Percentiles rank a stretch among this genome's conserved stretches.
phyloP scores from a whole-genome alignment of 2,113 vertebrate genomes.

The Centropristis striata region DNA sequence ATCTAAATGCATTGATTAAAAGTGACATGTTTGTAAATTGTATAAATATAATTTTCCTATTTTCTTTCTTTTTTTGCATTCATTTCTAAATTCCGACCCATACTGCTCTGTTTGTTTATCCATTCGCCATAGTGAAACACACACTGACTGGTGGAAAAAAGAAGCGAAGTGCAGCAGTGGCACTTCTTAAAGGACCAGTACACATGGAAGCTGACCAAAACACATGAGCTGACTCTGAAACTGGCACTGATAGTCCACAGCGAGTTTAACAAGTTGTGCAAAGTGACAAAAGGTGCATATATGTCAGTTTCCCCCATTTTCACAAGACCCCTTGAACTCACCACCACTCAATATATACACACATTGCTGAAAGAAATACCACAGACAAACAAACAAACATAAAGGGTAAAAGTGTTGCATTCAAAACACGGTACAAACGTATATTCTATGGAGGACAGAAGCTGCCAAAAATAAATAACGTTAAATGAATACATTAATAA shows the following conservation, averaged over 20 bases:
- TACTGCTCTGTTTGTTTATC: slow-evolving; percentile 69
- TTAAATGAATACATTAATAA: too few species aligned
- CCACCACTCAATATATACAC: neutral
- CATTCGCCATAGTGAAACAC: slow-evolving; percentile 79
- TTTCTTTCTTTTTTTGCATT: too few species aligned
- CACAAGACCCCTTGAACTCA: slow-evolving; percentile 30
- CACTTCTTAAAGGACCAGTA: slow-evolving; percentile 84
- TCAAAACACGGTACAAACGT: neutral
- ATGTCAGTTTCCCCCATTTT: neutral
- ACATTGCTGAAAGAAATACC: neutral
- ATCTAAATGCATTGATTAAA: too few species aligned
- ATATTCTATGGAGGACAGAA: too few species aligned
- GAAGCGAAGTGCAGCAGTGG: slow-evolving; percentile 25
- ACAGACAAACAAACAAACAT: too few species aligned
- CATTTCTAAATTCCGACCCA: too few species aligned
- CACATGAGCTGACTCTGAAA: neutral
- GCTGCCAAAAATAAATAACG: too few species aligned
- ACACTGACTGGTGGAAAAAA: slow-evolving; percentile 24
- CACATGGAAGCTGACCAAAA: neutral
- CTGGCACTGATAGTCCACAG: neutral
- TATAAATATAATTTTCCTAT: too few species aligned
- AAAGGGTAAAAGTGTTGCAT: neutral
- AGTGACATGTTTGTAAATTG: too few species aligned
- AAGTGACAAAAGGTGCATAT: neutral
- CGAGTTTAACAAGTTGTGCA: neutral